Percentiles rank a stretch among this genome's conserved stretches.
Evolutionary conservation across 2,113 vertebrate species (phyloP).

Genomic region (Python bivittatus): DNA sequence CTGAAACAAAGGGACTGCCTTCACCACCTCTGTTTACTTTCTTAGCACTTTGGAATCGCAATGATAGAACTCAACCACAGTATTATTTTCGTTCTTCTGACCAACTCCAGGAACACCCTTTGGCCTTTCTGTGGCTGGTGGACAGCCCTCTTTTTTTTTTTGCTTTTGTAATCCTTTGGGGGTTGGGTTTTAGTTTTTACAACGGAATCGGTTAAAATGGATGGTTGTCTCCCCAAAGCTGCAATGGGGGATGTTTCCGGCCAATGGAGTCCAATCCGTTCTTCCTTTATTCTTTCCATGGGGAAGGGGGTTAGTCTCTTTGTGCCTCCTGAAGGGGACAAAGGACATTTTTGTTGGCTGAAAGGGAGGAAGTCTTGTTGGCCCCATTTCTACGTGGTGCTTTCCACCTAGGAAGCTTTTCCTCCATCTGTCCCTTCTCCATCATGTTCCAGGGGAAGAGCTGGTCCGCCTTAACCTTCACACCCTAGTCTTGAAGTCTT

Average conservation of each 20-base stretch:
- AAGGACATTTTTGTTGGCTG: slow-evolving; percentile 70
- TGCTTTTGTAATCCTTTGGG: not conserved
- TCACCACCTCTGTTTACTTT: not conserved
- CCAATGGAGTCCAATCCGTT: not conserved
- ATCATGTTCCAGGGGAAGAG: not conserved
- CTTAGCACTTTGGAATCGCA: slow-evolving; percentile 11
- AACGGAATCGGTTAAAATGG: not conserved
- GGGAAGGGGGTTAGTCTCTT: not conserved
- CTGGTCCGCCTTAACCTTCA: slow-evolving; percentile 43
- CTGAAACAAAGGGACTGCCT: not conserved
- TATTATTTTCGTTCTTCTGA: not conserved
- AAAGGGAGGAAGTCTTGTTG: slow-evolving; percentile 36
- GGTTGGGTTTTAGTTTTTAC: not conserved
- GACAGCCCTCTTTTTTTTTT: not conserved
- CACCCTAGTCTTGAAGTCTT: not conserved
- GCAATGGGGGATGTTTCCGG: not conserved
- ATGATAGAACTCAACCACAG: not conserved
- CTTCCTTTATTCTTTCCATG: not conserved
- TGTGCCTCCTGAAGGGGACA: not conserved
- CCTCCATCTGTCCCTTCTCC: not conserved
- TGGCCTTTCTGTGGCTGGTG: not conserved
- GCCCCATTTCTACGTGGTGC: not conserved
- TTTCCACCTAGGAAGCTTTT: not conserved
- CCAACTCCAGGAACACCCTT: not conserved
- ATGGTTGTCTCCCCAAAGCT: not conserved